phyloP scores from a whole-genome alignment of 2,888 invertebrate species.

The Cyrtodaria siliqua region DNA sequence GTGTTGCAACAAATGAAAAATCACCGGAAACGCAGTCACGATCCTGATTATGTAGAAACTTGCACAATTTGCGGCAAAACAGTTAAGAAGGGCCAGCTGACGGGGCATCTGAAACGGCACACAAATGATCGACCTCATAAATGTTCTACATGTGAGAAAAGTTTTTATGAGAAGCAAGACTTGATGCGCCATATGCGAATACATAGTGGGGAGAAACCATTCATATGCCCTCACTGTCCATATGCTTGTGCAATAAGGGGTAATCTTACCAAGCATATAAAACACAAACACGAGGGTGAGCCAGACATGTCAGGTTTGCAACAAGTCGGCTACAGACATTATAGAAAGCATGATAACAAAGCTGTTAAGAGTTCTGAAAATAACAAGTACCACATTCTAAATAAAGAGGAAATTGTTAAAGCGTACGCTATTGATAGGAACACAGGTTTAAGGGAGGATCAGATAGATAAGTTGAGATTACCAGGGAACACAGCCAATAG shows the following conservation, averaged over 20 bases:
- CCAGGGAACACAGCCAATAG: background rate
- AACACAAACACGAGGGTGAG: conserved; percentile 15
- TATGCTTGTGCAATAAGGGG: conserved; percentile 36
- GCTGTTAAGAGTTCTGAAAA: background rate
- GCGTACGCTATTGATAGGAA: background rate
- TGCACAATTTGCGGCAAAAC: conserved; percentile 41
- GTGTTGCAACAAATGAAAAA: conserved; percentile 24
- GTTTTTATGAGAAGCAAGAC: conserved; percentile 37
- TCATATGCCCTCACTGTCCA: conserved; percentile 27
- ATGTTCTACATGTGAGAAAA: conserved; percentile 28
- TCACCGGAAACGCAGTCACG: conserved; percentile 27
- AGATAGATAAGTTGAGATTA: background rate
- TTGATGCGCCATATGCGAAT: conserved; percentile 26
- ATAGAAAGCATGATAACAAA: background rate
- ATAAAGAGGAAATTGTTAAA: background rate
- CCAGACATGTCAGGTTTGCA: background rate
- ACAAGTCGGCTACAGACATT: background rate
- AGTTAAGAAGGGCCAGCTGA: conserved; percentile 36
- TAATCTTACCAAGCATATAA: conserved; percentile 41
- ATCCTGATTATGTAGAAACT: conserved; percentile 28
- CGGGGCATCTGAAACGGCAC: conserved; percentile 35
- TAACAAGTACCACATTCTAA: background rate
- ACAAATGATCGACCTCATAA: conserved; percentile 16
- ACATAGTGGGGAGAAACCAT: conserved; percentile 45
- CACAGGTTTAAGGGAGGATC: background rate